A percentile compares a stretch with the other conserved stretches of the same genome.
These are phyloP conservation scores for Steinernema hermaphroditum DNA, from an alignment of 2,888 invertebrate species.

Conservation along the genomic window DNA sequence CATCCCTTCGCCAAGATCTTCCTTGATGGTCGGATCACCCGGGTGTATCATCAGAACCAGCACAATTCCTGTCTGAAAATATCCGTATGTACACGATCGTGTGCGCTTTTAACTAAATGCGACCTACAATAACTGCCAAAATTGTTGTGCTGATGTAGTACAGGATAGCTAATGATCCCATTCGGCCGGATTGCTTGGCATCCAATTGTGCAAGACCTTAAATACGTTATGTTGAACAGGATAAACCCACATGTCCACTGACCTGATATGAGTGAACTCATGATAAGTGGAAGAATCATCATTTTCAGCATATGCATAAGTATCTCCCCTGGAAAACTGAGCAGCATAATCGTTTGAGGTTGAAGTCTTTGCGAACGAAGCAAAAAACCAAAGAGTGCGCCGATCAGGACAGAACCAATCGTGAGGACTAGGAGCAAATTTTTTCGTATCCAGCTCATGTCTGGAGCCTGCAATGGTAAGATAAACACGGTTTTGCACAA, in stretches of 20 bases:
- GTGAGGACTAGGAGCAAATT: conserved; percentile 74
- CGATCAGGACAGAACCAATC: conserved; percentile 72
- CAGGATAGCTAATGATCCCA: conserved; percentile 73
- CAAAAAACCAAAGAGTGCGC: conserved; percentile 72
- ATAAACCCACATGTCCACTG: background rate
- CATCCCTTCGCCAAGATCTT: conserved; percentile 59
- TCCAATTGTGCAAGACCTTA: conserved; percentile 74
- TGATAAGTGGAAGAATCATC: conserved; percentile 74
- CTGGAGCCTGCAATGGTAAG: too few species aligned
- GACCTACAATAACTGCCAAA: conserved; percentile 72
- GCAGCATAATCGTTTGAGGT: conserved; percentile 71
- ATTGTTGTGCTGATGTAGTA: conserved; percentile 76
- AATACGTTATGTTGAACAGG: conserved; percentile 38
- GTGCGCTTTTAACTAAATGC: conserved; percentile 26
- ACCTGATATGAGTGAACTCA: conserved; percentile 75
- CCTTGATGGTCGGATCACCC: conserved; percentile 71
- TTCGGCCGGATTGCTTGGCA: conserved; percentile 73
- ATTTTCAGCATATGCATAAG: conserved; percentile 76
- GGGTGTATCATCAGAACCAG: conserved; percentile 74
- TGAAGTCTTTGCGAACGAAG: conserved; percentile 65
- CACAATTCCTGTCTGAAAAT: conserved; percentile 71
- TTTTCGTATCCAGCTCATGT: conserved; percentile 68
- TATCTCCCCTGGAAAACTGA: conserved; percentile 75
- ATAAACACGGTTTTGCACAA: too few species aligned
- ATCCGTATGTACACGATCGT: background rate